These are phyloP conservation scores for Orius laevigatus DNA, from an alignment of 1,140 invertebrate genomes.

Conservation along the genomic window DNA sequence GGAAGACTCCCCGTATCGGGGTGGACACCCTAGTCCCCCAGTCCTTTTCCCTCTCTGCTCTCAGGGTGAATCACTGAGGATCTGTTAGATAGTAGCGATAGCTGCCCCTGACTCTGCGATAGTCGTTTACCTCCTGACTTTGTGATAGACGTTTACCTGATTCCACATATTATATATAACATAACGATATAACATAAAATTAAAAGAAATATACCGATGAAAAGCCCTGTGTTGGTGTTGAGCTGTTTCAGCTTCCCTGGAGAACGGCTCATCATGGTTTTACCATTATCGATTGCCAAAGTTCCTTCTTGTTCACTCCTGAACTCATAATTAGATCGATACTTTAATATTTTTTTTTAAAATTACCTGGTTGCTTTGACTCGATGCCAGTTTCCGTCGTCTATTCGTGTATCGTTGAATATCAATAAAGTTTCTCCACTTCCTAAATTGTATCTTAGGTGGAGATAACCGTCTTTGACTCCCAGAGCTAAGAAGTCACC, in stretches of 20 bases:
- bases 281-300: constrained; percentile 67
- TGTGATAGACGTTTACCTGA: no score
- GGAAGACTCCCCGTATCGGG: no score
- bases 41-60: no score
- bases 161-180: no score
- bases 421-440: constrained; percentile 60
- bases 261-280: constrained; percentile 55
- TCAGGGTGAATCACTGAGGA: no score
- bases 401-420: constrained; percentile 72
- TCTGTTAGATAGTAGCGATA: no score
- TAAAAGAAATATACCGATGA: constrained; percentile 45
- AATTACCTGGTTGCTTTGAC: constrained; percentile 76
- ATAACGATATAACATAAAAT: no score
- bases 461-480: constrained; percentile 54
- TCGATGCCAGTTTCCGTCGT: constrained; percentile 85
- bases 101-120: no score
- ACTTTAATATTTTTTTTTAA: no score
- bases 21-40: no score
- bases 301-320: constrained; percentile 74
- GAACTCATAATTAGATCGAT: no score
- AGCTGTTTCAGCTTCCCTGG: constrained; percentile 69
- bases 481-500: constrained; percentile 66
- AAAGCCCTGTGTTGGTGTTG: constrained; percentile 69
- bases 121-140: no score
- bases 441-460: constrained; percentile 56